Evolutionary conservation across 2,113 vertebrate genomes (phyloP).

Genomic region (Mirza zaza): DNA sequence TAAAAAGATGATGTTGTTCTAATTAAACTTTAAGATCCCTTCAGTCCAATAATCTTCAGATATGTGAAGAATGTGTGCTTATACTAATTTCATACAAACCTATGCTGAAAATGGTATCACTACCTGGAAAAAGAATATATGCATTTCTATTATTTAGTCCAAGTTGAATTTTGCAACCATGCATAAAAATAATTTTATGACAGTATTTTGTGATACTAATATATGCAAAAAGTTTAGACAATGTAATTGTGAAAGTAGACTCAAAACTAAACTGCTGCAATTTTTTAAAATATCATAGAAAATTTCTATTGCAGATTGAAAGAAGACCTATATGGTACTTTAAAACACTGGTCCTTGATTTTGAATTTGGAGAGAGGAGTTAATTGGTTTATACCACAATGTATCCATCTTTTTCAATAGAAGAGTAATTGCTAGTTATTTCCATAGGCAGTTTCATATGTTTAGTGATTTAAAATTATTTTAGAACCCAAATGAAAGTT

Average conservation of each 20-base stretch:
- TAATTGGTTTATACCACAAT: not conserved
- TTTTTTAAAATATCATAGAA: not conserved
- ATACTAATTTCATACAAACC: not conserved
- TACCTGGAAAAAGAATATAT: not conserved
- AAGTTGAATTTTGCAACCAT: not conserved
- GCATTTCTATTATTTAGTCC: not conserved
- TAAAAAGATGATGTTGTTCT: not conserved
- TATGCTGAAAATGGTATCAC: not conserved
- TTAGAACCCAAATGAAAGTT: not conserved
- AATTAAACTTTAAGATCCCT: not conserved
- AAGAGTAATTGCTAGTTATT: slow-evolving; percentile 1
- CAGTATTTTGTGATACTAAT: not conserved
- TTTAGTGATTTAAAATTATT: not conserved
- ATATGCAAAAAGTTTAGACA: not conserved
- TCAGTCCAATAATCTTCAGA: not conserved
- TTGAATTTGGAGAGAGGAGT: not conserved
- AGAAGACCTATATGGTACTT: not conserved
- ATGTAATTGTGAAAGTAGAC: not conserved
- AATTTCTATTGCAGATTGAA: not conserved
- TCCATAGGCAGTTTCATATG: not conserved
- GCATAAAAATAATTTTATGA: not conserved
- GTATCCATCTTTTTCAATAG: slow-evolving; percentile 15
- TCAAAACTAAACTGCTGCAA: not conserved
- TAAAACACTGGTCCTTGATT: not conserved
- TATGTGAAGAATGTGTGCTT: not conserved